These are phyloP conservation scores for Eurosta solidaginis DNA, from an alignment of 1,140 invertebrate species.

Conservation along the genomic window DNA sequence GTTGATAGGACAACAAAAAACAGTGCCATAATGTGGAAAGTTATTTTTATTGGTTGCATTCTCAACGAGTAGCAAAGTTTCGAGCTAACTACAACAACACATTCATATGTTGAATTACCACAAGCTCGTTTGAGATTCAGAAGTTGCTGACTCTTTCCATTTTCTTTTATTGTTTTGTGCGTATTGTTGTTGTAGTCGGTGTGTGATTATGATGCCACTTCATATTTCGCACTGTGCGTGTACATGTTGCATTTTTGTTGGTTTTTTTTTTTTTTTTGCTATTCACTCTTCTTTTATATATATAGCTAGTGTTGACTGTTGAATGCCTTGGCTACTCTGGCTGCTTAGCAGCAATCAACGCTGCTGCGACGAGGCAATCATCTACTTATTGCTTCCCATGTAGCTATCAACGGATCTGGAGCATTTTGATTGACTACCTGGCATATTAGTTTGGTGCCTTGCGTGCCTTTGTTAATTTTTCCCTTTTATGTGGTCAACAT, in stretches of 20 bases:
- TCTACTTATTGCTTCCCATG: conserved; percentile 23
- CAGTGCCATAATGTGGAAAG: conserved; percentile 56
- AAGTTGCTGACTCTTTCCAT: background rate
- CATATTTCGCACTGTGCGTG: conserved; percentile 9
- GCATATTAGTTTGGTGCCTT: conserved; percentile 26
- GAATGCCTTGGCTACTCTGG: background rate
- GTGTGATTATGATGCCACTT: conserved; percentile 29
- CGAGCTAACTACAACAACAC: background rate
- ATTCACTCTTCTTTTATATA: background rate
- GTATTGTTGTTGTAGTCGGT: background rate
- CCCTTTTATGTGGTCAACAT: background rate
- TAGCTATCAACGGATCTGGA: conserved; percentile 44
- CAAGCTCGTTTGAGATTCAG: background rate
- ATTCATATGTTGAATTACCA: background rate
- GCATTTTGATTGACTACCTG: conserved; percentile 54
- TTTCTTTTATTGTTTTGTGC: background rate
- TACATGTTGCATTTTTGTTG: background rate
- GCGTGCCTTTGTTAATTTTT: conserved; percentile 17
- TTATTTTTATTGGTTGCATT: conserved; percentile 54
- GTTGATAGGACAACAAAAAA: conserved; percentile 23
- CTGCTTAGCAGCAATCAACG: conserved; percentile 8
- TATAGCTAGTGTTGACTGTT: background rate
- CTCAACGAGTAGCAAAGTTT: background rate
- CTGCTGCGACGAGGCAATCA: background rate
- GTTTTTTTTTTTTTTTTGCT: background rate